phyloP scores from a whole-genome alignment of 2,888 invertebrate genomes.

The Acleris cristana region DNA sequence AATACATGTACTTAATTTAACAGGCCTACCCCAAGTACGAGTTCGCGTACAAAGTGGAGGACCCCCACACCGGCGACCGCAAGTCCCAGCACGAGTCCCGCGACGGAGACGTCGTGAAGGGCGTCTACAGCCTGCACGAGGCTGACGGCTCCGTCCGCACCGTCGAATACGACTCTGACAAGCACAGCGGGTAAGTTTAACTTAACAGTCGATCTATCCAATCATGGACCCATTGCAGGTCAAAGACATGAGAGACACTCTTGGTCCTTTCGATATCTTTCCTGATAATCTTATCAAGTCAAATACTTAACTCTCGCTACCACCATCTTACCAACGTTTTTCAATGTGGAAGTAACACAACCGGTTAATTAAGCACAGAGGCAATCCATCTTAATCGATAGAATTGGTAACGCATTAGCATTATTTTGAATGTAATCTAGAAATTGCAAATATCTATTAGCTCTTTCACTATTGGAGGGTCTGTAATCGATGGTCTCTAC shows the following conservation, averaged over 20 bases:
- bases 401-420: not conserved
- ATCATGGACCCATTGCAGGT: too few species aligned
- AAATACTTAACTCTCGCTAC: too few species aligned
- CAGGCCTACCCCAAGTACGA: constrained; percentile 55
- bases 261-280: not conserved
- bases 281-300: too few species aligned
- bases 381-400: too few species aligned
- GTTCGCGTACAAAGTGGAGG: constrained; percentile 57
- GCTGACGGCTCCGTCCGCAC: constrained; percentile 57
- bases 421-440: not conserved
- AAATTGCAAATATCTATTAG: too few species aligned
- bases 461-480: too few species aligned
- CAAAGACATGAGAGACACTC: too few species aligned
- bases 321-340: too few species aligned
- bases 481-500: too few species aligned
- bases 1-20: not conserved
- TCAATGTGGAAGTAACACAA: too few species aligned
- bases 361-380: too few species aligned
- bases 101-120: constrained; percentile 61
- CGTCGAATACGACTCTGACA: constrained; percentile 48
- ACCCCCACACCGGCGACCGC: constrained; percentile 58
- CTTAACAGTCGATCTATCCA: not conserved
- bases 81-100: constrained; percentile 61
- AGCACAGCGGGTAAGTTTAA: constrained; percentile 39
- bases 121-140: constrained; percentile 58